These are phyloP conservation scores for Peromyscus leucopus DNA, from an alignment of 2,113 vertebrate genomes.

Conservation along the genomic window DNA sequence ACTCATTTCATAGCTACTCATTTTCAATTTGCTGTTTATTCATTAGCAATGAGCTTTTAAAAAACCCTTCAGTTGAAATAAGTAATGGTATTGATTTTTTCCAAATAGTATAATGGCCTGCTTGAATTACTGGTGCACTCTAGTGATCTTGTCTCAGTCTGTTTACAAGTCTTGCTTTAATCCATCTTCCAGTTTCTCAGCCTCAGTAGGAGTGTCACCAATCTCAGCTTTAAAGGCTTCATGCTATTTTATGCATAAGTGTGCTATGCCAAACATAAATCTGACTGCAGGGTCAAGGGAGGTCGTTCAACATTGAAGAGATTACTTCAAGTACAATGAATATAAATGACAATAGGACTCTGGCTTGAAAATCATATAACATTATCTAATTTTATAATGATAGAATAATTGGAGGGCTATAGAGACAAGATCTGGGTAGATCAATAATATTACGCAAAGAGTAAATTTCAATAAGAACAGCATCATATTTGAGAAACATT, in stretches of 20 bases:
- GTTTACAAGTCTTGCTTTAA: constrained; percentile 78
- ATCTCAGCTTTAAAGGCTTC: constrained; percentile 73
- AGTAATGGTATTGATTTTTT: constrained; percentile 81
- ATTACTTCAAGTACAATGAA: constrained; percentile 62
- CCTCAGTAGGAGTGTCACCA: constrained; percentile 62
- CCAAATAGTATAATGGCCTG: constrained; percentile 71
- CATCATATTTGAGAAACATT: constrained; percentile 62
- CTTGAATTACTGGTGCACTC: constrained; percentile 80
- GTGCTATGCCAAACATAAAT: constrained; percentile 72
- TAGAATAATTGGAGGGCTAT: constrained; percentile 42
- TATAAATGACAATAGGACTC: constrained; percentile 69
- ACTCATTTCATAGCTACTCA: constrained; percentile 38
- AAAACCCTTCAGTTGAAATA: constrained; percentile 48
- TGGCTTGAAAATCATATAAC: constrained; percentile 68
- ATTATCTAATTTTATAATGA: constrained; percentile 65
- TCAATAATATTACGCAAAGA: constrained; percentile 67
- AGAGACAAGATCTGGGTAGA: constrained; percentile 43
- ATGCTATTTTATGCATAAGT: constrained; percentile 39
- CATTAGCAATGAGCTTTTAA: constrained; percentile 46
- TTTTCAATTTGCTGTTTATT: constrained; percentile 65
- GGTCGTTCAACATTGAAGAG: constrained; percentile 65
- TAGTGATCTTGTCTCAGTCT: constrained; percentile 78
- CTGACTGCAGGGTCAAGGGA: constrained; percentile 41
- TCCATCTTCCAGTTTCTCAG: constrained; percentile 73
- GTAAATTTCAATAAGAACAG: constrained; percentile 61